phyloP scores from a whole-genome alignment of 2,797 vertebrate genomes.

The Petrocephalus sullivani region DNA sequence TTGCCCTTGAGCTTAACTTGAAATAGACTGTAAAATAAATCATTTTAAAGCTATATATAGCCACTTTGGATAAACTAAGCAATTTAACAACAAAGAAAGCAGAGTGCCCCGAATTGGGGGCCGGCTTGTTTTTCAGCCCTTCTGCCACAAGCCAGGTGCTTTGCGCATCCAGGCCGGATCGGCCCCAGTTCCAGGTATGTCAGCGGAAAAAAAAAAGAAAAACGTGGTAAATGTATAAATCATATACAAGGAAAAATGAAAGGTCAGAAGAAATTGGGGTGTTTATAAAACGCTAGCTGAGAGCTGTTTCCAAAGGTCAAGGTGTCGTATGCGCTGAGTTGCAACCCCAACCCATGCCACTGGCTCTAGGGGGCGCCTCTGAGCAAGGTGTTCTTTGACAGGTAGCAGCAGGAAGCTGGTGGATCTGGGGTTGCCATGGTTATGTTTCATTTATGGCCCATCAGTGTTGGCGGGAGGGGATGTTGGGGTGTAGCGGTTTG shows the following conservation, averaged over 20 bases:
- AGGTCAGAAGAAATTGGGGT: slow-evolving; percentile 73
- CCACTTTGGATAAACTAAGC: slow-evolving; percentile 6
- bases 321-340: slow-evolving; percentile 72
- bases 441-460: slow-evolving; percentile 49
- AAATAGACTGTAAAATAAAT: slow-evolving; percentile 10
- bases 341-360: slow-evolving; percentile 47
- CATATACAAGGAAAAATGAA: slow-evolving; percentile 63
- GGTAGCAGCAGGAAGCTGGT: slow-evolving; percentile 67
- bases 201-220: slow-evolving; percentile 52
- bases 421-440: slow-evolving; percentile 57
- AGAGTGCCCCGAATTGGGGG: background rate
- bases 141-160: background rate
- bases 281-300: slow-evolving; percentile 75
- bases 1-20: slow-evolving; percentile 8
- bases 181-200: slow-evolving; percentile 58
- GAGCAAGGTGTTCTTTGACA: slow-evolving; percentile 71
- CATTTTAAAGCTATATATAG: slow-evolving; percentile 3
- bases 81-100: background rate
- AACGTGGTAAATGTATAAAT: slow-evolving; percentile 41
- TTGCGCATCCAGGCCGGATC: slow-evolving; percentile 25
- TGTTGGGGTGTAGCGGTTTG: slow-evolving; percentile 21
- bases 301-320: slow-evolving; percentile 78
- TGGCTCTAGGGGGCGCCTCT: slow-evolving; percentile 58
- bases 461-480: background rate
- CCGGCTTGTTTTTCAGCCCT: background rate